Base-by-base conservation (phyloP, 2,113 vertebrate species). In the Calcarius ornatus region DNA sequence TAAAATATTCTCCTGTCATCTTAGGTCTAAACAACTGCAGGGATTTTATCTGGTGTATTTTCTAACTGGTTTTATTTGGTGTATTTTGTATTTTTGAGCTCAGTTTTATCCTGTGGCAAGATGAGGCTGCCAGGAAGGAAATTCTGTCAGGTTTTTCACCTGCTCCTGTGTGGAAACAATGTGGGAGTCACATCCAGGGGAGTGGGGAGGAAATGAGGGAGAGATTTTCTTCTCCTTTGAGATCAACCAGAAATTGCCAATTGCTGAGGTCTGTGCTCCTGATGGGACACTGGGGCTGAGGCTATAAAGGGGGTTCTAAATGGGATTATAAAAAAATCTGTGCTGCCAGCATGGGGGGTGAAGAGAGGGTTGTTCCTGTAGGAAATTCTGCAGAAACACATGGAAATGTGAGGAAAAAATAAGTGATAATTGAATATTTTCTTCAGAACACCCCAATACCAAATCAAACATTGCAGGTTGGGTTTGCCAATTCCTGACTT, bases 101-200 rank as follows among this genome's bases (percentile, higher is more conserved):
- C 53, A 33, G 19, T 69, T 69, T 71, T 48, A 45, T 51, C 73
- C 61, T 87, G 54, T 90, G 81, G 83, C 40, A 43, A 69, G 30
- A 5, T 24, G 61, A 16, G 33, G 53, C 51, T 87, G 78, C 63
- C 88, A 90, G 78, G 75, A 85, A 85, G 95, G 95, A 95, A 90
- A 57, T 80, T 88, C 5, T 75, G 73, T 64, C 63, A 88, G 73
- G 63, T 33, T 88, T 86, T 93, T 95, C 76, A 96, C 94, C 92
- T 96, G 85, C 48, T 94, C 70, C 73, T 82, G 38, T 57, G 53
- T 88, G 81, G 78, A 47, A 96, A 71, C 94, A 91, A 61, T 1
- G 12, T 71, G 54, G 63, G 43, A 93, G 35, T 81, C 17, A 1
- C 73, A 94, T 60, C 6, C 53, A 53, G 53, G 25, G 69, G 30